A percentile compares a stretch with the other conserved stretches of the same genome.
Evolutionary conservation across 2,113 vertebrate species (phyloP).

Genomic region (Raja brachyura): DNA sequence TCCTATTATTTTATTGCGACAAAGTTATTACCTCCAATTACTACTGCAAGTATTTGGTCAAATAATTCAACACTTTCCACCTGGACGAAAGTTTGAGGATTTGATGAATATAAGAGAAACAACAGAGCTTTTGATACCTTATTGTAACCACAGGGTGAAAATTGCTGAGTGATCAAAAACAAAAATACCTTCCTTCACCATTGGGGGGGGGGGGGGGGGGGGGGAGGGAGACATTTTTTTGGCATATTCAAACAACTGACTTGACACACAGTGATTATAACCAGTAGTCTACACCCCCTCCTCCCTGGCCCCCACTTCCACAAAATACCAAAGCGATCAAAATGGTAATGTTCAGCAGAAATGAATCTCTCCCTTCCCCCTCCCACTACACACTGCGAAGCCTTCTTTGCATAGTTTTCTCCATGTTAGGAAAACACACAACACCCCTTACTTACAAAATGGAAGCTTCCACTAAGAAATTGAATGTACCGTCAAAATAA

Average conservation of each 20-base stretch:
- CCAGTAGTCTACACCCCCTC: slow-evolving; percentile 62
- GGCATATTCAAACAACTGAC: slow-evolving; percentile 47
- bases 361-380: slow-evolving; percentile 76
- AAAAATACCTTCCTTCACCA: not conserved
- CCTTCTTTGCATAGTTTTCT: slow-evolving; percentile 93
- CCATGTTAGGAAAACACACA: slow-evolving; percentile 71
- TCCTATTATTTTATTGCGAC: not conserved
- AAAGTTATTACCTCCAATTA: not conserved
- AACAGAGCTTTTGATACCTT: not conserved
- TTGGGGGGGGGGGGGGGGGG: not conserved
- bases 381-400: slow-evolving; percentile 54
- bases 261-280: slow-evolving; percentile 66
- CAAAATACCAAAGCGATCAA: slow-evolving; percentile 98
- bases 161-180: slow-evolving; percentile 18
- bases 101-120: not conserved
- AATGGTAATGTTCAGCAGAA: slow-evolving; percentile 95
- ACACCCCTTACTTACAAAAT: slow-evolving; percentile 81
- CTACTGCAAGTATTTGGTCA: not conserved
- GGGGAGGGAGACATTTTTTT: slow-evolving; percentile 31
- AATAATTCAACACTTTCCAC: not conserved
- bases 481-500: slow-evolving; percentile 58
- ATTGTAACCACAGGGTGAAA: slow-evolving; percentile 2
- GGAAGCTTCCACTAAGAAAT: slow-evolving; percentile 92
- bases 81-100: not conserved
- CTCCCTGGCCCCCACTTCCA: slow-evolving; percentile 69